phyloP scores from a whole-genome alignment of 2,797 vertebrate species.

The Oreochromis mossambicus region DNA sequence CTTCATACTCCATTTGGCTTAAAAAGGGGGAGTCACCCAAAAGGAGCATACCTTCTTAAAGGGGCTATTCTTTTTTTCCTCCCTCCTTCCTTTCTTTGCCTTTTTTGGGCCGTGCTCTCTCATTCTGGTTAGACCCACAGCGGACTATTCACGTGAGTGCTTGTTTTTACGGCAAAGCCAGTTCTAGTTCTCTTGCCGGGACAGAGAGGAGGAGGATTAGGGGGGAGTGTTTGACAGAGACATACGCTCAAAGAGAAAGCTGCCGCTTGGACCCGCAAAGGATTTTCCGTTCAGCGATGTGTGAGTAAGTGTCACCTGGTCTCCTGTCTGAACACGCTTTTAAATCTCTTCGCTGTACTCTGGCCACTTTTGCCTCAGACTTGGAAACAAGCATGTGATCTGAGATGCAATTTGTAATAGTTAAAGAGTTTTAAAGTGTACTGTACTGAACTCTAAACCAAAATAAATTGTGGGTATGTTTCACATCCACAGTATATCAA shows the following conservation, averaged over 20 bases:
- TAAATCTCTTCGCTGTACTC: background rate
- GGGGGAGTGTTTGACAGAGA: constrained; percentile 48
- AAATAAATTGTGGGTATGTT: background rate
- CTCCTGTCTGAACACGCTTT: constrained; percentile 17
- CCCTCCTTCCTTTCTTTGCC: constrained; percentile 10
- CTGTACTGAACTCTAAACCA: background rate
- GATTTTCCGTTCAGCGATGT: constrained; percentile 63
- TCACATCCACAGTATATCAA: background rate
- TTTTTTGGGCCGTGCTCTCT: constrained; percentile 46
- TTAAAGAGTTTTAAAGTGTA: background rate
- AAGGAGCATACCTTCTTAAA: constrained; percentile 67
- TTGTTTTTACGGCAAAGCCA: constrained; percentile 55
- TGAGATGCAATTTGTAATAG: background rate
- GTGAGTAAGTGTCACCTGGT: constrained; percentile 68
- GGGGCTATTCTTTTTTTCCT: constrained; percentile 31
- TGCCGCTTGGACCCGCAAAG: constrained; percentile 30
- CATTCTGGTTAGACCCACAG: constrained; percentile 32
- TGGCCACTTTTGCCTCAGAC: background rate
- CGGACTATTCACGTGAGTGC: constrained; percentile 57
- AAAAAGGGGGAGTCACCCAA: constrained; percentile 48
- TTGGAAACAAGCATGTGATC: background rate
- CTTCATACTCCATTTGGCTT: constrained; percentile 28
- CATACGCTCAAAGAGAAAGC: constrained; percentile 39
- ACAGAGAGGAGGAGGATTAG: constrained; percentile 1
- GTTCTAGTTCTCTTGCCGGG: constrained; percentile 42